Conservation (phyloP, 2,797 vertebrate genomes). For the Dermochelys coriacea region DNA sequence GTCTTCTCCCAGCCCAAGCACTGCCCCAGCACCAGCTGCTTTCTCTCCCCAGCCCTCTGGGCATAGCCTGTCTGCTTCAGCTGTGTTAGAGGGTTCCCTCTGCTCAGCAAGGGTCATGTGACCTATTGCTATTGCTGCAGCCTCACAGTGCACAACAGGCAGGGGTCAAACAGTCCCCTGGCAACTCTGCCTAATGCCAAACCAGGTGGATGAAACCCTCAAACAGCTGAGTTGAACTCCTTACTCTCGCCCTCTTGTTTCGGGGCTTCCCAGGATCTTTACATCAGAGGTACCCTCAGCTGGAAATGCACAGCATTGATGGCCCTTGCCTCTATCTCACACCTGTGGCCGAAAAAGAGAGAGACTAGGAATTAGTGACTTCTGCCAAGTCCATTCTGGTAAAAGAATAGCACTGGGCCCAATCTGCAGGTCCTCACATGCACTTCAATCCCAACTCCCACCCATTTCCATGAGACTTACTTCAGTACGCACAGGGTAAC, state of each 20-base stretch:
- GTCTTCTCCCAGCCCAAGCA: neutral
- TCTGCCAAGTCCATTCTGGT: neutral
- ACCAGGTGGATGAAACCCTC: neutral
- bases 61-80: neutral
- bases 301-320: neutral
- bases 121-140: neutral
- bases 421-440: neutral
- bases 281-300: neutral
- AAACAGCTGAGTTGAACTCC: neutral
- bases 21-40: neutral
- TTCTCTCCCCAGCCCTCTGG: neutral
- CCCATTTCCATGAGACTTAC: neutral
- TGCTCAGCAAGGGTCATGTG: neutral
- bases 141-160: too few relatives aligned
- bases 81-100: neutral
- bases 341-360: neutral
- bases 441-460: neutral
- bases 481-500: neutral
- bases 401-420: neutral
- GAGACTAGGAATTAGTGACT: neutral
- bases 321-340: neutral
- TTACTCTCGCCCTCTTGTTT: neutral
- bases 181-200: neutral
- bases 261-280: neutral
- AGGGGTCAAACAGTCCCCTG: neutral